A percentile compares a stretch with the other conserved stretches of the same genome.
Conservation (phyloP, 2,888 invertebrate genomes). For the Tenthredo notha region DNA sequence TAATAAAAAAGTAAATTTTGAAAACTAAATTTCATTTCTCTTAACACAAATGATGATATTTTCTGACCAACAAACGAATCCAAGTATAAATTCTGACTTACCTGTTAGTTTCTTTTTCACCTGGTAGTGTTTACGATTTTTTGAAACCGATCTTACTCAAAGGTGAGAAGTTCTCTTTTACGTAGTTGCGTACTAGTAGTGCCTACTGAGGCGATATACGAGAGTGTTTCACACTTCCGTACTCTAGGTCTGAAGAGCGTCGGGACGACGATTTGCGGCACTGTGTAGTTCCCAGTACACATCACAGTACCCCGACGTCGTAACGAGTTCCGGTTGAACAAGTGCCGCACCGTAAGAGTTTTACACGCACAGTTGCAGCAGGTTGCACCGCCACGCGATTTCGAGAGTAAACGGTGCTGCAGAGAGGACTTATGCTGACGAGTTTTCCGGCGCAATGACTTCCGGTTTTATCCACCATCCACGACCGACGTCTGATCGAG, state of each 20-base stretch:
- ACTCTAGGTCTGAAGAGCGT: constrained; percentile 15
- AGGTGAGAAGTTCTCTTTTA: neutral
- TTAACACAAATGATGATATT: too few species aligned
- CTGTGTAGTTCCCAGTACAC: neutral
- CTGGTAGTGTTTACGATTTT: too few species aligned
- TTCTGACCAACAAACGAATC: too few species aligned
- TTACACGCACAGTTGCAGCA: neutral
- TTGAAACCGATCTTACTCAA: neutral
- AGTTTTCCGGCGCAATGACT: neutral
- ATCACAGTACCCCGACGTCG: neutral
- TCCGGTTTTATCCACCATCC: neutral
- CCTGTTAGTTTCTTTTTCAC: too few species aligned
- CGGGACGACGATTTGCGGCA: neutral
- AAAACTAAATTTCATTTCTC: too few species aligned
- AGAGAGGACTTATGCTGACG: neutral
- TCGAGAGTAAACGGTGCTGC: neutral
- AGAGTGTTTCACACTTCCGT: constrained; percentile 25
- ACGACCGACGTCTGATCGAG: neutral
- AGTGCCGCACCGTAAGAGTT: neutral
- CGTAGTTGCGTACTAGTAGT: neutral
- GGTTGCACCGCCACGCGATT: neutral
- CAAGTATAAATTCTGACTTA: too few species aligned
- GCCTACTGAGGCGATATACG: neutral
- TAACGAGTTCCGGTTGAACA: constrained; percentile 33
- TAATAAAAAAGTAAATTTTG: too few species aligned